Evolutionary conservation across 2,113 vertebrate genomes (phyloP).

Genomic region (Gavia stellata): DNA sequence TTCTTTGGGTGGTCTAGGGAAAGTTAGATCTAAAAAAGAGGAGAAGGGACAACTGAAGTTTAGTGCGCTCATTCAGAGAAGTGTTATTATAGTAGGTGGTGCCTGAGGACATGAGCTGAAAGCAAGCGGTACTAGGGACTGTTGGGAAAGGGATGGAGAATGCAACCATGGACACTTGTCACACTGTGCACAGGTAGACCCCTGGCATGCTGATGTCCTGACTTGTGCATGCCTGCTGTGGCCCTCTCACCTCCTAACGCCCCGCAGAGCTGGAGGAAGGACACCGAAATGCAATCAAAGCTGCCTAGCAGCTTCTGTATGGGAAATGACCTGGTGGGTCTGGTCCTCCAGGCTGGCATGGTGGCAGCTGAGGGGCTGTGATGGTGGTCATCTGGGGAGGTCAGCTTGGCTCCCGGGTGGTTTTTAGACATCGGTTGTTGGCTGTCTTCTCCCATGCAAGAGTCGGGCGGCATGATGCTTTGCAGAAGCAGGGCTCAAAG

Average conservation of each 20-base stretch:
- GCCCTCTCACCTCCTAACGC: no score
- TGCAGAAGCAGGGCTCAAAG: background rate
- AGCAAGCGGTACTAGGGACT: rapidly evolving
- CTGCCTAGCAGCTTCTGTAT: no score
- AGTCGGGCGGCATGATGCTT: background rate
- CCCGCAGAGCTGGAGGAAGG: background rate
- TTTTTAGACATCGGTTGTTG: no score
- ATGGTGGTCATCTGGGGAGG: rapidly evolving
- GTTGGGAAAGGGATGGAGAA: background rate
- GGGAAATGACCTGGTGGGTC: background rate
- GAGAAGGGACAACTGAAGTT: background rate
- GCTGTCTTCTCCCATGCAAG: background rate
- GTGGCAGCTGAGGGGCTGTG: background rate
- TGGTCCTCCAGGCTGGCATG: background rate
- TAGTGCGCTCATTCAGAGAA: background rate
- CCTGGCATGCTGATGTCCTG: no score
- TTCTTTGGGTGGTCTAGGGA: background rate
- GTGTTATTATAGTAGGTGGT: background rate
- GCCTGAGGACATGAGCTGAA: background rate
- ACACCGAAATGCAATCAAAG: background rate
- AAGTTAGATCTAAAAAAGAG: background rate
- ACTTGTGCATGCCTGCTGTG: background rate
- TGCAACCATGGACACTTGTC: background rate
- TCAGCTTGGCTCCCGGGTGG: no score
- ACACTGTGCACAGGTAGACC: background rate